Evolutionary conservation across 2,113 vertebrate species (phyloP), one percentile per base, ranked within the genome.

Genomic region (Platanista minor): DNA sequence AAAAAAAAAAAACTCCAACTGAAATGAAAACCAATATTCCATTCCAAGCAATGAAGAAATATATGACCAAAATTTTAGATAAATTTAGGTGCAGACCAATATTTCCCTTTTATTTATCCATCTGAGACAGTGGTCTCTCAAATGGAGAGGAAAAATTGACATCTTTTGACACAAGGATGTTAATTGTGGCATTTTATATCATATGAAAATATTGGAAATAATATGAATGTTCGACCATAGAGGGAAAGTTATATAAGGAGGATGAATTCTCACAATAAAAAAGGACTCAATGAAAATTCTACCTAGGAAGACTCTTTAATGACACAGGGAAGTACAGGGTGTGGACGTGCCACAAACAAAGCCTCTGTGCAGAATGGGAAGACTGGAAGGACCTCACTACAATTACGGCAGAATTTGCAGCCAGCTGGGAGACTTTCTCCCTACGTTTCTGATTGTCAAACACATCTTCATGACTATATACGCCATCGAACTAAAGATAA

Each of bases 21-120:
- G 33, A 89, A 59, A 67, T 77, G 67, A 69, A 83, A 77, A 52
- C 29, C 69, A 67, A 12, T 67, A 61, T 75, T 75, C 31, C 36
- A n/a, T 41, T 67, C 67, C 75, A 87, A 82, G 31, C 43, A 92
- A 41, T 21, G 43, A 86, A 82, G 36, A 95, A 95, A 74, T 27
- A 20, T 0, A 0, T 39, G 69, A 13, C 43, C 66, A 83, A 61
- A 59, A 41, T 15, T 72, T 31, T 5, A 93, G 78, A 27, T 59
- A 6, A 66, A 41, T 69, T 52, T 57, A 67, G 11, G 15, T 57
- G 49, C 41, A 29, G 21, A n/a, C 12, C 61, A 49, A 52, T 49
- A 10, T n/a, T 83, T 69, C 69, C 52, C 41, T 67, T 49, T 33
- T 33, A 36, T 33, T 80, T 61, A 36, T 39, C 14, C 31, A 10